Percentiles rank a stretch among this genome's conserved stretches.
These are phyloP conservation scores for Gambusia yucatana DNA, from an alignment of 2,797 vertebrate species.

Conservation along the genomic window DNA sequence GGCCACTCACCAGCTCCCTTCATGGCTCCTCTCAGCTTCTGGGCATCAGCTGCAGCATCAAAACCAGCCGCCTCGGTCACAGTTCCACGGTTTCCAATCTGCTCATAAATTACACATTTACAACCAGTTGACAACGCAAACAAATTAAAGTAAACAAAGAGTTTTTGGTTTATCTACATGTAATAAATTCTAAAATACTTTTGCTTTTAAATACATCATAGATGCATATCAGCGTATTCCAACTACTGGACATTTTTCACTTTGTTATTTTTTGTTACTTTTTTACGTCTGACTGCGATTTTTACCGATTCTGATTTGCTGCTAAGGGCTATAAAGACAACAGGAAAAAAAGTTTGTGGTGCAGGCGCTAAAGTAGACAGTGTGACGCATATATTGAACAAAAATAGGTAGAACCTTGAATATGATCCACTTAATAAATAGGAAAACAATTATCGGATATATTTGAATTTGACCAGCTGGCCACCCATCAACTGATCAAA, in stretches of 20 bases:
- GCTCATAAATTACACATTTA: conserved; percentile 13
- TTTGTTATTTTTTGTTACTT: neutral
- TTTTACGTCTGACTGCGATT: neutral
- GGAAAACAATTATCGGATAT: neutral
- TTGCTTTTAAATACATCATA: neutral
- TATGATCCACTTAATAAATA: neutral
- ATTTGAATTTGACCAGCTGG: neutral
- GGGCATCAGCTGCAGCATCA: conserved; percentile 82
- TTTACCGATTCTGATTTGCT: neutral
- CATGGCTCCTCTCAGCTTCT: conserved; percentile 89
- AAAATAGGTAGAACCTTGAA: neutral
- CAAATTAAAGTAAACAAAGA: neutral
- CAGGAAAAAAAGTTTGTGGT: neutral
- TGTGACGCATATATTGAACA: neutral
- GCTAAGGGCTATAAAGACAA: neutral
- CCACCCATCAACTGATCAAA: neutral
- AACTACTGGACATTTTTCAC: neutral
- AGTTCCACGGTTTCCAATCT: conserved; percentile 85
- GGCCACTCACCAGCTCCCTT: conserved; percentile 90
- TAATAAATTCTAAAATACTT: neutral
- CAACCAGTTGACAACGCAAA: neutral
- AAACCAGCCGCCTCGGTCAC: conserved; percentile 88
- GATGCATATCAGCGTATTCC: neutral
- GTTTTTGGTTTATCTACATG: neutral
- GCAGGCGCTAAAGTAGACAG: neutral